Evolutionary conservation across 2,113 vertebrate species (phyloP).

Genomic region (Pipa parva): DNA sequence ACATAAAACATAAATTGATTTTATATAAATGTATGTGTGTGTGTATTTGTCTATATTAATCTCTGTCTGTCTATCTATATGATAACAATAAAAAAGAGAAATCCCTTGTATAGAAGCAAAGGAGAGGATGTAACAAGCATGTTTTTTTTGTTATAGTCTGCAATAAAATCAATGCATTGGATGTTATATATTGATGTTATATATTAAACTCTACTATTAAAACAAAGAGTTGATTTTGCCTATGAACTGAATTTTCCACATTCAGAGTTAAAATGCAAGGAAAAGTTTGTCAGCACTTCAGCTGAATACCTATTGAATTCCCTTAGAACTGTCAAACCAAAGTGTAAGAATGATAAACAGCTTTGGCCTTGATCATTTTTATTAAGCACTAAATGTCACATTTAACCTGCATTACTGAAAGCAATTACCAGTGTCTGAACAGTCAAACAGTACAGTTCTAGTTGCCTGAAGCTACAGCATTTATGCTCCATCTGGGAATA

Average conservation of each 20-base stretch:
- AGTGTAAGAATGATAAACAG: constrained; percentile 83
- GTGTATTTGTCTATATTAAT: no score
- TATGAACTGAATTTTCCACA: constrained; percentile 44
- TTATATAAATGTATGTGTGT: no score
- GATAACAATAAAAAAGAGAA: no score
- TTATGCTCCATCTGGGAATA: constrained; percentile 81
- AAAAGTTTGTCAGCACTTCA: constrained; percentile 49
- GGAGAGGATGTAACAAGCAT: no score
- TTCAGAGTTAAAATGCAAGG: constrained; percentile 8
- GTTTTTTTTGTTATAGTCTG: no score
- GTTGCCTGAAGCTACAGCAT: constrained; percentile 59
- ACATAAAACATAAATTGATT: no score
- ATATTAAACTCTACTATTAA: no score
- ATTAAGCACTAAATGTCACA: constrained; percentile 90
- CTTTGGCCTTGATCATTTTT: constrained; percentile 85
- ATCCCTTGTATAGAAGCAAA: no score
- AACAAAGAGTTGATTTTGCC: not conserved
- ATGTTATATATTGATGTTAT: no score
- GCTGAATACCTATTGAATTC: constrained; percentile 58
- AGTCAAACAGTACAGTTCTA: constrained; percentile 67
- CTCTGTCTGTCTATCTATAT: no score
- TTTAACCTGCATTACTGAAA: constrained; percentile 89
- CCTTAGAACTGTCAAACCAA: constrained; percentile 69
- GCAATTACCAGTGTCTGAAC: constrained; percentile 87
- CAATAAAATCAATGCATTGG: no score